A percentile compares a stretch with the other conserved stretches of the same genome.
Evolutionary conservation across 2,797 vertebrate species (phyloP).

Genomic region (Menidia menidia): DNA sequence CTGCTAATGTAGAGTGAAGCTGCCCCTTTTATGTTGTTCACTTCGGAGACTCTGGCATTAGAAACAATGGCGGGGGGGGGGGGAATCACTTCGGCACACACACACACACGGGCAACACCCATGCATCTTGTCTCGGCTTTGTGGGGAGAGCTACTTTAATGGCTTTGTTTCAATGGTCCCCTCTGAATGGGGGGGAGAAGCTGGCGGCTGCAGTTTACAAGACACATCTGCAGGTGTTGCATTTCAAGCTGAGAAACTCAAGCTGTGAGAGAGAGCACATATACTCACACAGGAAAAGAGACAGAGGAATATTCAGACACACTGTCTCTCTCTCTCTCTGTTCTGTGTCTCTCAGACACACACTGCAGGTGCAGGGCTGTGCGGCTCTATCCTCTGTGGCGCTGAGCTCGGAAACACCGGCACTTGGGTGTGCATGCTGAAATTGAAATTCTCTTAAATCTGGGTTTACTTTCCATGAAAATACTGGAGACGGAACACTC

Average conservation of each 20-base stretch:
- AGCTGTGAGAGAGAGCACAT: conserved; percentile 58
- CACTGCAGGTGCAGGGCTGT: conserved; percentile 64
- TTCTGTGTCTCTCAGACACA: conserved; percentile 36
- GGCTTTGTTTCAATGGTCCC: conserved; percentile 78
- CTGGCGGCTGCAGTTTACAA: conserved; percentile 71
- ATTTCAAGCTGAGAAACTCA: conserved; percentile 72
- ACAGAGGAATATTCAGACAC: conserved; percentile 53
- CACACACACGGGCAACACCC: conserved; percentile 30
- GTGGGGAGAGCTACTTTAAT: conserved; percentile 67
- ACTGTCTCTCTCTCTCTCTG: conserved; percentile 34
- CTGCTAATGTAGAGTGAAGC: conserved; percentile 32
- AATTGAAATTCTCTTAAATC: conserved; percentile 67
- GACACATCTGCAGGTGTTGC: conserved; percentile 81
- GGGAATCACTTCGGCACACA: conserved; percentile 6
- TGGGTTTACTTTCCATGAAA: conserved; percentile 58
- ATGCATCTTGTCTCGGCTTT: conserved; percentile 39
- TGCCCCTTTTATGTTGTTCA: conserved; percentile 7
- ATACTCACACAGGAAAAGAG: conserved; percentile 42
- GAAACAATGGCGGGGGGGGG: conserved; percentile 14
- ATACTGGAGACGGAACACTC: conserved; percentile 42
- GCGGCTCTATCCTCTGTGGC: conserved; percentile 39
- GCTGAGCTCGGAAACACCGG: conserved; percentile 39
- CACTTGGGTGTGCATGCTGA: conserved; percentile 49
- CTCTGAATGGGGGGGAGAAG: conserved; percentile 57
- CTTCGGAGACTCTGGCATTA: conserved; percentile 9